These are phyloP conservation scores for Cosmopolites sordidus DNA, from an alignment of 2,888 invertebrate genomes.

Conservation along the genomic window DNA sequence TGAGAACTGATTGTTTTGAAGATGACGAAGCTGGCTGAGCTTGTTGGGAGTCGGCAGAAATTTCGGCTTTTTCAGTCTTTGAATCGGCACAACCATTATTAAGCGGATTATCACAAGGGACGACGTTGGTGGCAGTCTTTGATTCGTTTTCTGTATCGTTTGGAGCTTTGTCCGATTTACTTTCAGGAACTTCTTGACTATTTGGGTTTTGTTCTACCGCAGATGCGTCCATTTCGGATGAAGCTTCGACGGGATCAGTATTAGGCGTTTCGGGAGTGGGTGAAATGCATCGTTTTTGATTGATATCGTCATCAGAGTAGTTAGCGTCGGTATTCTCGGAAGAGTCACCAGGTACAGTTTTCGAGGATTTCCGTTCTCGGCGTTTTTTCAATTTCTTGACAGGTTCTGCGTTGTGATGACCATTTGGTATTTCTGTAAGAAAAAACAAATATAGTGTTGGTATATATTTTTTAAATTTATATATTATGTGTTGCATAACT, in stretches of 20 bases:
- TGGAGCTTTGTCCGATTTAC: conserved; percentile 2
- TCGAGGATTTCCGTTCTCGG: conserved; percentile 36
- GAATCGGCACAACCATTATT: conserved; percentile 16
- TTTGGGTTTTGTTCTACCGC: background rate
- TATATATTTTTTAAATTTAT: too few relatives aligned
- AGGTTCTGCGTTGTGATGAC: conserved; percentile 15
- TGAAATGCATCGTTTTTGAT: background rate
- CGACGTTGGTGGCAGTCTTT: conserved; percentile 6
- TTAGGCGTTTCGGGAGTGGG: conserved; percentile 5
- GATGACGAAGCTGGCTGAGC: conserved; percentile 8
- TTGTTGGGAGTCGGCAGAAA: conserved; percentile 5
- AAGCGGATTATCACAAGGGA: conserved; percentile 5
- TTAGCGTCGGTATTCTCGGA: conserved; percentile 34
- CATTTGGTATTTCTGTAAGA: too few relatives aligned
- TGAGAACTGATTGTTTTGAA: conserved; percentile 33
- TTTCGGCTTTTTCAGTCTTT: conserved; percentile 24
- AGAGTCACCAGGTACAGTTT: conserved; percentile 31
- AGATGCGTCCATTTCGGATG: conserved; percentile 3
- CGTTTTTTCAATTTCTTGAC: conserved; percentile 35
- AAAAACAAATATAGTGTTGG: too few relatives aligned
- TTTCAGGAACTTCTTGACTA: conserved; percentile 2
- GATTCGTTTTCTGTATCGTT: conserved; percentile 5
- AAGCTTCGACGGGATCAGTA: background rate
- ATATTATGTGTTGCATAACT: too few relatives aligned
- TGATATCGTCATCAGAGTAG: conserved; percentile 10